A percentile compares a stretch with the other conserved stretches of the same genome.
Conservation (phyloP, 2,797 vertebrate genomes). For the Ibycter americanus region DNA sequence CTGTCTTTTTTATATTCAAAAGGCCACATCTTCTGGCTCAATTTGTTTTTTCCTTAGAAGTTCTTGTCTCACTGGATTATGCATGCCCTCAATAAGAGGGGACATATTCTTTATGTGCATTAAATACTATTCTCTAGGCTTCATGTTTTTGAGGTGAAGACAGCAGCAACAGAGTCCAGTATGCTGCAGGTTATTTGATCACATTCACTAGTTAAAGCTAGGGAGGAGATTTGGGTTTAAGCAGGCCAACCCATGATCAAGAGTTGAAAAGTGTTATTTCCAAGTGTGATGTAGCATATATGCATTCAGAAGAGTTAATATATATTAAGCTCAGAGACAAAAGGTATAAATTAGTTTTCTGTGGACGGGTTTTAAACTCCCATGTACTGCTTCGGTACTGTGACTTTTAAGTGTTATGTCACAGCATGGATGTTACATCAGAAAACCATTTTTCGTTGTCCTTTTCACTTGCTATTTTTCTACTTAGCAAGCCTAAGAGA, state of each 20-base stretch:
- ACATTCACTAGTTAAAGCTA: neutral
- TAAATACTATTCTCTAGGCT: neutral
- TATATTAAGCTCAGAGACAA: neutral
- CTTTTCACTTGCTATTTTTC: neutral
- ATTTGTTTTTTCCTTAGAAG: neutral
- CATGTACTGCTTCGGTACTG: neutral
- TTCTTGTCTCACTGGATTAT: neutral
- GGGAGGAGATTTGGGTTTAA: neutral
- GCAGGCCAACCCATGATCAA: neutral
- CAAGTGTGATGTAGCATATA: neutral
- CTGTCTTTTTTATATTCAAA: neutral
- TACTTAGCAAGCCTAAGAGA: neutral
- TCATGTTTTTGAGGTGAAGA: neutral
- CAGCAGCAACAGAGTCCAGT: neutral
- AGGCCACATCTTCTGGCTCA: neutral
- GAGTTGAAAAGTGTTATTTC: neutral
- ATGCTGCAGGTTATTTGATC: neutral
- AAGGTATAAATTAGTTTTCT: neutral
- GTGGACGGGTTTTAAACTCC: neutral
- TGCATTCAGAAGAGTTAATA: neutral
- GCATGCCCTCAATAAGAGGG: neutral
- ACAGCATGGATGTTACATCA: neutral
- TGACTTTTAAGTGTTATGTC: neutral
- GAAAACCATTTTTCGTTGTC: neutral
- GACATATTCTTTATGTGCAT: neutral